phyloP scores from a whole-genome alignment of 2,888 invertebrate species.

The Sinelater perroti region DNA sequence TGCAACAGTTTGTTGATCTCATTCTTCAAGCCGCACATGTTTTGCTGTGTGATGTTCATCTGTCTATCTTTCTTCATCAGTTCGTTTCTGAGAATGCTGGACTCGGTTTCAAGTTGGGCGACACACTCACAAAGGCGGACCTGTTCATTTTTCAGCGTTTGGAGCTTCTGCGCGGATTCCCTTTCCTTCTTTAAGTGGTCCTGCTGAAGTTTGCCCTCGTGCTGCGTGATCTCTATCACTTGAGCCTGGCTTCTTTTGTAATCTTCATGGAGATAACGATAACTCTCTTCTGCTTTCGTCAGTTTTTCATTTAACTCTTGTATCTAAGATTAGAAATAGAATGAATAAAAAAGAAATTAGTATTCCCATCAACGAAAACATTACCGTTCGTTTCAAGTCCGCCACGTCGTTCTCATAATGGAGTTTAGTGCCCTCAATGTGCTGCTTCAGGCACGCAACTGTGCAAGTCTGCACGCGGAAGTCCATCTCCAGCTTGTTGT shows the following conservation, averaged over 20 bases:
- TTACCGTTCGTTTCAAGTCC: constrained; percentile 50
- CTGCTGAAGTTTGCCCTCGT: constrained; percentile 35
- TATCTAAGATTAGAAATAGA: constrained; percentile 42
- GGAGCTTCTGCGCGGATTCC: constrained; percentile 46
- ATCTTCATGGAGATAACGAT: constrained; percentile 30
- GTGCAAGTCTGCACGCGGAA: constrained; percentile 49
- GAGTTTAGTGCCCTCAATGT: constrained; percentile 46
- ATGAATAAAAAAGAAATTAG: too few species aligned
- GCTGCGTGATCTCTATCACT: constrained; percentile 25
- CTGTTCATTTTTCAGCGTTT: constrained; percentile 38
- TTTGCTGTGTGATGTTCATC: constrained; percentile 48
- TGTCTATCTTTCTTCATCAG: constrained; percentile 40
- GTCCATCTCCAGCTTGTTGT: constrained; percentile 47
- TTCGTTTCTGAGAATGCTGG: constrained; percentile 42
- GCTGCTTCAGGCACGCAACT: constrained; percentile 47
- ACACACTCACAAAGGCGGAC: constrained; percentile 40
- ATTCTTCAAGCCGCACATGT: constrained; percentile 50
- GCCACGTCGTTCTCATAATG: constrained; percentile 49
- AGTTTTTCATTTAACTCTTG: constrained; percentile 48
- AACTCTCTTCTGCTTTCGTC: constrained; percentile 37
- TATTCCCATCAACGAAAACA: too few species aligned
- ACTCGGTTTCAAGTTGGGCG: constrained; percentile 45
- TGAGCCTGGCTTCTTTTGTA: constrained; percentile 28
- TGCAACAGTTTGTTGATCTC: constrained; percentile 51
- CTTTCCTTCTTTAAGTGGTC: constrained; percentile 42